Base-by-base conservation (phyloP, 2,113 vertebrate genomes). In the Hemibagrus wyckioides region DNA sequence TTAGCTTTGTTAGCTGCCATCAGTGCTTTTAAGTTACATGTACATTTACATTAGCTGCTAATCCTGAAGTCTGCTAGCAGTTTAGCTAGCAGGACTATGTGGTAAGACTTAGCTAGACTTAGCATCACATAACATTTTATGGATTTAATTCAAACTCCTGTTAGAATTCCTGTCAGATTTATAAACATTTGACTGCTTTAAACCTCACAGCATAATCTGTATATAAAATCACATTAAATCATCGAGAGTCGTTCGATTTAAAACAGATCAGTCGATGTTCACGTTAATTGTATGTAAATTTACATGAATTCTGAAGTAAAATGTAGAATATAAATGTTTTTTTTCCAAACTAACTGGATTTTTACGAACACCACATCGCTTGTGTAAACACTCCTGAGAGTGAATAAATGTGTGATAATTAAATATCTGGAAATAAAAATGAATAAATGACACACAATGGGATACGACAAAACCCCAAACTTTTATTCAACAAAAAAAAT, bases 401-500 rank as follows among this genome's bases (percentile, higher is more conserved):
- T 14, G 5, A 4, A 13, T 36, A 33, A 9, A 0, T 0, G 1
- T 36, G 6, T 10, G 36, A 19, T 8, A 36, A 21, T 33, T 69
- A 8, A 36, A 21, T 39, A 36, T 48, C 44, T 48, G 1, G 36
- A 23, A 39, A 28, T 17, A 65, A 33, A 79, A 80, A 80, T 5
- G 4, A 65, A 50, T 10, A 25, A 73, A 41, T 25, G 21, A 17
- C 21, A 84, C 30, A 76, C 82, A 67, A 14, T 15, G n/a, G 21
- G 14, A 14, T 4, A 0, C 61, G 69, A 21, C 57, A 54, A 76
- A 88, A 73, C 48, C 71, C 52, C 48, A 59, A 82, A 59, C 17
- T 19, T 86, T 89, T 83, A 89, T 80, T 89, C 17, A 83, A 83
- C 80, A 69, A 17, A 83, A 17, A 83, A 77, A 79, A 50, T 59